Evolutionary conservation across 2,888 invertebrate genomes (phyloP).

Genomic region (Noctua janthe): DNA sequence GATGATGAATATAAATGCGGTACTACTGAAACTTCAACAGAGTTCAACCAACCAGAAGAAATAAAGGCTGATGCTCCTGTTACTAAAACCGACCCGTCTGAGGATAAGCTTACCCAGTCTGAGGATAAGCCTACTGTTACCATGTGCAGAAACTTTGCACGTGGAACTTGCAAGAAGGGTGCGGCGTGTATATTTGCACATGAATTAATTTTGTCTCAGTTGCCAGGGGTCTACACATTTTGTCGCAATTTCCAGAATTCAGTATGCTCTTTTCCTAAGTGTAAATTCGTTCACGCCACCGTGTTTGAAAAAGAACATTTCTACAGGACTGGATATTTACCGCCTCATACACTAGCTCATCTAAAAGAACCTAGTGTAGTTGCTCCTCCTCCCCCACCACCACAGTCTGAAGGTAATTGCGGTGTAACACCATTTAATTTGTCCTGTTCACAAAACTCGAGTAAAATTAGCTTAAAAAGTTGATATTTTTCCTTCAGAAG

Average conservation of each 20-base stretch:
- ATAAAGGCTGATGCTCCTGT: neutral
- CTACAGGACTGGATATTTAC: conserved; percentile 78
- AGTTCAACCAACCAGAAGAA: conserved; percentile 23
- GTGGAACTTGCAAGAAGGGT: conserved; percentile 80
- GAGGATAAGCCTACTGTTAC: conserved; percentile 43
- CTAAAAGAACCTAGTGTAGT: conserved; percentile 65
- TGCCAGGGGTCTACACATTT: conserved; percentile 79
- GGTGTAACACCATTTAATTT: neutral
- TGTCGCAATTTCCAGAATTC: conserved; percentile 82
- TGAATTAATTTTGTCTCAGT: conserved; percentile 77
- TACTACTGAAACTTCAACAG: neutral
- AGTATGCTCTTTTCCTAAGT: conserved; percentile 74
- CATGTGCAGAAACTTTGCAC: conserved; percentile 80
- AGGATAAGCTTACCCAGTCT: neutral
- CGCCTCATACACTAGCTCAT: conserved; percentile 76
- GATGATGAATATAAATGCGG: conserved; percentile 68
- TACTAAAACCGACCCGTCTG: conserved; percentile 34
- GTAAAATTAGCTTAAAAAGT: neutral
- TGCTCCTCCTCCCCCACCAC: conserved; percentile 70
- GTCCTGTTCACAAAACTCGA: neutral
- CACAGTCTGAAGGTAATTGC: conserved; percentile 68
- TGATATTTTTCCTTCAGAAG: conserved; percentile 31
- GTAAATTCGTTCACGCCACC: conserved; percentile 82
- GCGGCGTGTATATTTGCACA: conserved; percentile 77
- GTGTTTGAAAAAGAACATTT: conserved; percentile 82